phyloP scores from a whole-genome alignment of 2,888 invertebrate species.

The Pachycephus smyrnensis region DNA sequence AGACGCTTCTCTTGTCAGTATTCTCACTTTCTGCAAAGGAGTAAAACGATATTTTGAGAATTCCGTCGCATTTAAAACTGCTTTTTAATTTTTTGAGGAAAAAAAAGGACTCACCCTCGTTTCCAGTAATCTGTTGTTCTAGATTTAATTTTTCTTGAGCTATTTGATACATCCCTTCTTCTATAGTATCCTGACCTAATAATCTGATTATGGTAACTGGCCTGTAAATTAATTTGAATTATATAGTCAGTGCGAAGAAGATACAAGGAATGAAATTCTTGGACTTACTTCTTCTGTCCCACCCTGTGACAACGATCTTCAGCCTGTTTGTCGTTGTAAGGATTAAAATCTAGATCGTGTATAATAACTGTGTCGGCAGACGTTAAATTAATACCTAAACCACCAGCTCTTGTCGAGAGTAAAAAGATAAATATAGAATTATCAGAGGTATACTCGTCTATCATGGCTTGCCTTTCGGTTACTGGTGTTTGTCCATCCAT shows the following conservation, averaged over 20 bases:
- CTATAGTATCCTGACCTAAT: constrained; percentile 87
- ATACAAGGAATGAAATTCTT: background rate
- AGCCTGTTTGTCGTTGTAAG: constrained; percentile 98
- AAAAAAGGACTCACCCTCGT: constrained; percentile 67
- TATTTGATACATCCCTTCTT: constrained; percentile 91
- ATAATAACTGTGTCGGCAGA: constrained; percentile 96
- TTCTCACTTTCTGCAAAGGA: constrained; percentile 75
- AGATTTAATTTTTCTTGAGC: constrained; percentile 92
- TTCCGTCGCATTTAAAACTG: too few species aligned
- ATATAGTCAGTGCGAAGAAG: background rate
- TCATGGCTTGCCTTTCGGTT: constrained; percentile 86
- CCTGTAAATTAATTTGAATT: constrained; percentile 65
- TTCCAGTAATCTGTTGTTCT: constrained; percentile 86
- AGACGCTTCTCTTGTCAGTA: constrained; percentile 82
- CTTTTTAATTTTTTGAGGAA: constrained; percentile 2
- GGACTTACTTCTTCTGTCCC: constrained; percentile 71
- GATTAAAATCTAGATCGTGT: constrained; percentile 98
- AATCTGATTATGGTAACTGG: constrained; percentile 89
- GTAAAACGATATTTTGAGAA: constrained; percentile 8
- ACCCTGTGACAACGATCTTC: constrained; percentile 85
- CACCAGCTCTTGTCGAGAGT: constrained; percentile 93
- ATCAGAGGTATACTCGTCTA: constrained; percentile 88
- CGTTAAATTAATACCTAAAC: constrained; percentile 94
- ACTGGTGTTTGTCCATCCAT: constrained; percentile 94
- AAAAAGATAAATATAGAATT: constrained; percentile 88